Evolutionary conservation across 2,797 vertebrate species (phyloP).

Genomic region (Threskiornis aethiopicus): DNA sequence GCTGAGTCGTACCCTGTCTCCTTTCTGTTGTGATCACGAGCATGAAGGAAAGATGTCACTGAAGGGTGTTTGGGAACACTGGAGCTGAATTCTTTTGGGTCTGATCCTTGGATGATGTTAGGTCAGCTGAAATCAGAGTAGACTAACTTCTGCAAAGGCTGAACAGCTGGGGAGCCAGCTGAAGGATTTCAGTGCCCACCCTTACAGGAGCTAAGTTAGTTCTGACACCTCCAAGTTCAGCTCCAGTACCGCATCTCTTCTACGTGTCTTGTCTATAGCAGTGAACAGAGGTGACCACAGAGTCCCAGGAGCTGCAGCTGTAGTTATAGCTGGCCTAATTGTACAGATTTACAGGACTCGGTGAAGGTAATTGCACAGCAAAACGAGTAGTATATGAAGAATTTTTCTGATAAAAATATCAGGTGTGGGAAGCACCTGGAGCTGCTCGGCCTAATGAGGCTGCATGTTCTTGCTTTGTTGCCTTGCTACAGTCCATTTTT

Average conservation of each 20-base stretch:
- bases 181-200: neutral
- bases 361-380: neutral
- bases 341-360: neutral
- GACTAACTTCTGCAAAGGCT: neutral
- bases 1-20: neutral
- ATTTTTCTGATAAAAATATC: neutral
- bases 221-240: neutral
- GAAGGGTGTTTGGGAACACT: rapidly evolving
- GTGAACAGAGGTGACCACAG: neutral
- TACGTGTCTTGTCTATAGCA: neutral
- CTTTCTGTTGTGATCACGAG: neutral
- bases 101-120: neutral
- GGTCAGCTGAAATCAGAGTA: neutral
- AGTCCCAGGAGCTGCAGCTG: neutral
- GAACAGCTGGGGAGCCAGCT: neutral
- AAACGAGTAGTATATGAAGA: neutral
- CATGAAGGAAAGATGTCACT: neutral
- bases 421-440: neutral
- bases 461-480: neutral
- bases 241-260: rapidly evolving
- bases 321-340: neutral
- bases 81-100: neutral
- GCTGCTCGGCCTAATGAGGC: neutral
- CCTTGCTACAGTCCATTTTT: neutral
- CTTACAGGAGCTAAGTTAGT: neutral